Evolutionary conservation across 2,797 vertebrate species (phyloP), one percentile per base, ranked within the genome.

Genomic region (Peromyscus attwateri): DNA sequence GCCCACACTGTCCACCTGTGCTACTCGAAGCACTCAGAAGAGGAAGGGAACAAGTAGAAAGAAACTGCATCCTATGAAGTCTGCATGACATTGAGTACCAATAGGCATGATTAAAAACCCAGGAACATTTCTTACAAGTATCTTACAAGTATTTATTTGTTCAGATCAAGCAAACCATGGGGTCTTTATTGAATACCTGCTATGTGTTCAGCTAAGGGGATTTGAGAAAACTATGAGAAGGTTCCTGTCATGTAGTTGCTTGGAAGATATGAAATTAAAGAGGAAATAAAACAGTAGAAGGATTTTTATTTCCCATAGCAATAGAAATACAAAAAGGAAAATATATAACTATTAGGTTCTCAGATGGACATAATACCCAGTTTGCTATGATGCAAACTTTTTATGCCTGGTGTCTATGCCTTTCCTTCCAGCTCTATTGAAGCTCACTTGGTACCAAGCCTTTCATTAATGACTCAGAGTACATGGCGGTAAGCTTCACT

Each of bases 401-500:
- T 66, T 68, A 37, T 8, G 29, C 80, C 40, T 90, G 87, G 57
- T 76, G 12, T 62, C 31, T 90, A 14, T 87, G 96, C 4, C 55
- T 88, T 88, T n/a, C 89, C 85, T 97, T 96, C 46, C 6, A 60
- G 77, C 6, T 92, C 66, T 80, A 19, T 2, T 96, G 91, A 97
- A 81, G 92, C 40, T 96, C 87, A 82, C 92, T 97, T 90, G 97
- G 95, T 92, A 66, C 66, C 49, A 10, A 82, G 27, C 89, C 91
- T 96, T 77, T 96, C 73, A 97, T 97, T 95, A 95, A 94, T 94
- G 97, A 95, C 95, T 97, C 43, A 71, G 27, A 92, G 71, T 13
- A 70, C 92, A 95, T 85, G 82, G 81, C 97, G 95, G 92, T 88
- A 93, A 80, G 34, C 66, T 83, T 97, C 82, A 84, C 81, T 98